These are phyloP conservation scores for Bhutanitis thaidina DNA, from an alignment of 2,888 invertebrate genomes.

Conservation along the genomic window DNA sequence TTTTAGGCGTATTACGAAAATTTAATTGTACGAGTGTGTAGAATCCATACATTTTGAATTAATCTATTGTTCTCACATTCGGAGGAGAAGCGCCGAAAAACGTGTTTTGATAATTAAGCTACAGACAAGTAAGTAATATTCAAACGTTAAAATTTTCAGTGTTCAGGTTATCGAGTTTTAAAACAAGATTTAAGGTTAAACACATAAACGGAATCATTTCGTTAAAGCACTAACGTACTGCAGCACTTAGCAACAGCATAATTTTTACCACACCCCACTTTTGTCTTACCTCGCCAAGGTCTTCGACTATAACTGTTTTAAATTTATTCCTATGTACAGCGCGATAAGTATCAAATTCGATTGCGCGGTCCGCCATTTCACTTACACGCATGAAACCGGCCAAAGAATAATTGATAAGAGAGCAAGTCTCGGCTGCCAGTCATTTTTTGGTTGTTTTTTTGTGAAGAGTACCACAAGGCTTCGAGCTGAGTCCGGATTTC, in stretches of 20 bases:
- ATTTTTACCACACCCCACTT: slow-evolving; percentile 44
- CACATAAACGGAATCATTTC: slow-evolving; percentile 6
- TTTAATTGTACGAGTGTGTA: too few relatives aligned
- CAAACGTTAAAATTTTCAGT: background rate
- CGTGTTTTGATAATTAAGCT: background rate
- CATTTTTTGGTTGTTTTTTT: slow-evolving; percentile 28
- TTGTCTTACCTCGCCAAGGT: slow-evolving; percentile 44
- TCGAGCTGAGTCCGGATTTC: slow-evolving; percentile 25
- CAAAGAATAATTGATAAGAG: slow-evolving; percentile 42
- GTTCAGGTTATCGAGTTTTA: slow-evolving; percentile 4
- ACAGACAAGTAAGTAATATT: background rate
- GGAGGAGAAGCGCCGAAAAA: background rate
- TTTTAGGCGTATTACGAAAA: too few relatives aligned
- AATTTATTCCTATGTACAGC: slow-evolving; percentile 7
- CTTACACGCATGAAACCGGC: slow-evolving; percentile 38
- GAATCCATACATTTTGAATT: too few relatives aligned
- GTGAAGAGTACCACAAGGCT: slow-evolving; percentile 31
- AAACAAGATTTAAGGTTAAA: slow-evolving; percentile 11
- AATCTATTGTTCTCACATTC: background rate
- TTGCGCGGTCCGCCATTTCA: slow-evolving; percentile 23
- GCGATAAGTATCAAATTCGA: slow-evolving; percentile 19
- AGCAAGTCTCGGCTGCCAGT: slow-evolving; percentile 35
- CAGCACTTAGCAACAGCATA: slow-evolving; percentile 51
- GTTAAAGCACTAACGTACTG: slow-evolving; percentile 7
- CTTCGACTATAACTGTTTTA: slow-evolving; percentile 27